Conservation (phyloP, 2,113 vertebrate genomes). For the Poeciliopsis prolifica region DNA sequence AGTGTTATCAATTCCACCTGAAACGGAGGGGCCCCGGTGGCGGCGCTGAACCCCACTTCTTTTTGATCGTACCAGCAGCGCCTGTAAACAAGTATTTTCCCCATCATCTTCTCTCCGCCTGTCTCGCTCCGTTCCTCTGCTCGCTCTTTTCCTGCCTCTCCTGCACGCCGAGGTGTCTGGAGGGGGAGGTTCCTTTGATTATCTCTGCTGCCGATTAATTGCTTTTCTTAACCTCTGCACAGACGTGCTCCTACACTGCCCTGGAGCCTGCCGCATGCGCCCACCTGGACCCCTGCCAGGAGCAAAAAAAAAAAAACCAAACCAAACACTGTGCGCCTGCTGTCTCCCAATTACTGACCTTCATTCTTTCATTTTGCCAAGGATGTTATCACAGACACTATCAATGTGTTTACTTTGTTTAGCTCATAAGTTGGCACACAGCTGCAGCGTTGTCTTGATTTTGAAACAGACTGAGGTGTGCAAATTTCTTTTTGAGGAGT, state of each 20-base stretch:
- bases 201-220: conserved; percentile 77
- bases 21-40: conserved; percentile 64
- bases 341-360: conserved; percentile 72
- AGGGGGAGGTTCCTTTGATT: conserved; percentile 79
- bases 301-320: conserved; percentile 40
- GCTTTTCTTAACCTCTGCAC: conserved; percentile 78
- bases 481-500: conserved; percentile 51
- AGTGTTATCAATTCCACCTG: conserved; percentile 73
- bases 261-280: conserved; percentile 63
- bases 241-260: conserved; percentile 68
- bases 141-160: conserved; percentile 14
- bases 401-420: conserved; percentile 69
- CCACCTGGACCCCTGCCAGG: conserved; percentile 64
- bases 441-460: conserved; percentile 41
- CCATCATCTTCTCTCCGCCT: conserved; percentile 32
- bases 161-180: conserved; percentile 62
- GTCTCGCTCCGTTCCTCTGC: conserved; percentile 30
- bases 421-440: conserved; percentile 56
- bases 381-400: conserved; percentile 59
- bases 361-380: conserved; percentile 66
- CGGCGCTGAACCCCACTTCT: conserved; percentile 48
- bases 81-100: conserved; percentile 74
- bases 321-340: conserved; percentile 42
- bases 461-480: conserved; percentile 24
- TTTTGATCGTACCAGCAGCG: conserved; percentile 67